A percentile compares a stretch with the other conserved stretches of the same genome.
Conservation (phyloP, 2,113 vertebrate genomes). For the Carassius carassius region DNA sequence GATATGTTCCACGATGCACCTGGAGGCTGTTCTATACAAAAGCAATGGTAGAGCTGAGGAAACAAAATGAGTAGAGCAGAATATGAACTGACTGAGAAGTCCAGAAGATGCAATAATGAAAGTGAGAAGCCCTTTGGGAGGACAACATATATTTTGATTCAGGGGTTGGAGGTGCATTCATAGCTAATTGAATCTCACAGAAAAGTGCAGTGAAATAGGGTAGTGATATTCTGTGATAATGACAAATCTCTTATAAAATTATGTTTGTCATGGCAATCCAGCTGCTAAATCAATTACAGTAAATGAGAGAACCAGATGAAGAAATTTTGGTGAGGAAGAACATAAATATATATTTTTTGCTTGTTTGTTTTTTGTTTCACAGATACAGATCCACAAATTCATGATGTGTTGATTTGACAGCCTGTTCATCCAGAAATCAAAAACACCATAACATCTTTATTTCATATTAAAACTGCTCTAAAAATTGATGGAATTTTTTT, state of each 20-base stretch:
- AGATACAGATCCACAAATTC: too few species aligned
- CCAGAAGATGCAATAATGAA: background rate
- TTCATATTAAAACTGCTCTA: background rate
- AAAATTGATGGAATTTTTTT: too few species aligned
- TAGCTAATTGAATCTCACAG: background rate
- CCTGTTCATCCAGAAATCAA: too few species aligned
- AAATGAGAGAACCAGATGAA: background rate
- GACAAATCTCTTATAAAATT: background rate
- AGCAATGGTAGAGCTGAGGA: background rate
- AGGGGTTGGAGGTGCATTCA: background rate
- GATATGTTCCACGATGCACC: background rate
- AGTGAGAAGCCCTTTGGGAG: background rate
- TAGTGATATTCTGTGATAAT: background rate
- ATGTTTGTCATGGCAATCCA: background rate
- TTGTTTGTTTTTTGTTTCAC: too few species aligned
- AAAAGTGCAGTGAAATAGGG: background rate
- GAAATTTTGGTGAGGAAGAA: background rate
- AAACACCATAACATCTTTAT: too few species aligned
- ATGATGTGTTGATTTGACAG: too few species aligned
- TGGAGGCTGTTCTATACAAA: background rate
- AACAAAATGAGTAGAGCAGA: background rate
- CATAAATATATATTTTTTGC: too few species aligned
- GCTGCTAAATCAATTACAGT: constrained; percentile 4
- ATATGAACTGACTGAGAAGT: background rate
- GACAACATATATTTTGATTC: background rate